Conservation (phyloP, 2,888 invertebrate species). For the Macaria liturata region DNA sequence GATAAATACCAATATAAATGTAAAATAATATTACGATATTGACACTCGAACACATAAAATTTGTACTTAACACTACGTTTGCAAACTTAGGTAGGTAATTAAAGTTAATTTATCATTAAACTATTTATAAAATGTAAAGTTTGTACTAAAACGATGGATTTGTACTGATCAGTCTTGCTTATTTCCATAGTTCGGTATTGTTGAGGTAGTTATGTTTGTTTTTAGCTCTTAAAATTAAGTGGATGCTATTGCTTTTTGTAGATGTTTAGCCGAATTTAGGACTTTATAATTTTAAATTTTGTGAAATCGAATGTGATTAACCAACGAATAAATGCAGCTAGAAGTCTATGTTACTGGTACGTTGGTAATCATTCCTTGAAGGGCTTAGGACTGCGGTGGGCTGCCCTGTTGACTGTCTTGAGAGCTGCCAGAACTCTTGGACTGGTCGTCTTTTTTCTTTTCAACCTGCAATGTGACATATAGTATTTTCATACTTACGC, state of each 20-base stretch:
- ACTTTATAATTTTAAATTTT: no score
- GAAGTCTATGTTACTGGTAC: conserved; percentile 14
- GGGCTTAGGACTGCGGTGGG: conserved; percentile 56
- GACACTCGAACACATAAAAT: conserved; percentile 80
- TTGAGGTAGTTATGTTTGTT: conserved; percentile 57
- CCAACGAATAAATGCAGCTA: conserved; percentile 36
- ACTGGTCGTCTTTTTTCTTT: conserved; percentile 67
- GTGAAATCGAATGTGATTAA: conserved; percentile 24
- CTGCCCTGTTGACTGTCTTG: conserved; percentile 64
- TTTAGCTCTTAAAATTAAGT: conserved; percentile 20
- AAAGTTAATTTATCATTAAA: conserved; percentile 54
- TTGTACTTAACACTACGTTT: conserved; percentile 76
- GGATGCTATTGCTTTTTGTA: no score
- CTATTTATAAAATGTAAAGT: conserved; percentile 47
- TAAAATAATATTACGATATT: conserved; percentile 69
- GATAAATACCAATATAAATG: conserved; percentile 70
- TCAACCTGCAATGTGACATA: conserved; percentile 56
- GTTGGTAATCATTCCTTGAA: conserved; percentile 20
- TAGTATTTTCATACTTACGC: no score
- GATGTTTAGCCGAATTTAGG: no score
- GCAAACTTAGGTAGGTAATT: conserved; percentile 60
- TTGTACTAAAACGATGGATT: conserved; percentile 69
- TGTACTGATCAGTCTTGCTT: conserved; percentile 79
- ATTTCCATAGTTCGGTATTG: conserved; percentile 54
- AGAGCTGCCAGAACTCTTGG: conserved; percentile 67